Conservation (phyloP, 1,140 invertebrate genomes). For the Ctenoplectra terminalis region DNA sequence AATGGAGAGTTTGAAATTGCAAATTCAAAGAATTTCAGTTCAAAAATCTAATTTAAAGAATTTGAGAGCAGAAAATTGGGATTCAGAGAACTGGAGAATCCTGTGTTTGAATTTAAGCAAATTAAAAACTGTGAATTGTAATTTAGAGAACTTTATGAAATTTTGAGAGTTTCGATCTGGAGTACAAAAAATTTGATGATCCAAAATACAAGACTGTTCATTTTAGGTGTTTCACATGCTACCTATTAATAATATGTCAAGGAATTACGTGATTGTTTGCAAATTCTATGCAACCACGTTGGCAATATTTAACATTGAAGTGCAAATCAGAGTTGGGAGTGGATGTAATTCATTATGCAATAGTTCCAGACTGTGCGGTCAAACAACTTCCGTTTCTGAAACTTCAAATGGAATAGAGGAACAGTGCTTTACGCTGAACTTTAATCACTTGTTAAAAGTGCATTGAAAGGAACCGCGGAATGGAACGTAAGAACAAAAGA, state of each 20-base stretch:
- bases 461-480: neutral
- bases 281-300: too few species aligned
- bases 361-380: conserved; percentile 22
- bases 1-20: neutral
- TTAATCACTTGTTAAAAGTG: conserved; percentile 43
- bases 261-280: neutral
- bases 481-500: too few species aligned
- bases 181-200: too few species aligned
- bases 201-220: neutral
- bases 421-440: conserved; percentile 11
- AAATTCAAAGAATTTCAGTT: neutral
- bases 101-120: too few species aligned
- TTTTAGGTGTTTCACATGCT: neutral
- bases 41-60: neutral
- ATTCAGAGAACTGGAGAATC: neutral
- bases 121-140: too few species aligned
- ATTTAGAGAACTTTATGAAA: too few species aligned
- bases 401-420: conserved; percentile 44
- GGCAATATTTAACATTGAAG: conserved; percentile 28
- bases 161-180: too few species aligned
- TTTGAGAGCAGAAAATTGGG: neutral
- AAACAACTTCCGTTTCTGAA: conserved; percentile 40
- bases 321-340: conserved; percentile 21
- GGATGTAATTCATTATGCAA: conserved; percentile 37
- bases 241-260: neutral